A percentile compares a stretch with the other conserved stretches of the same genome.
phyloP scores from a whole-genome alignment of 2,888 invertebrate species.

The Vannuccia rotundouncinata region DNA sequence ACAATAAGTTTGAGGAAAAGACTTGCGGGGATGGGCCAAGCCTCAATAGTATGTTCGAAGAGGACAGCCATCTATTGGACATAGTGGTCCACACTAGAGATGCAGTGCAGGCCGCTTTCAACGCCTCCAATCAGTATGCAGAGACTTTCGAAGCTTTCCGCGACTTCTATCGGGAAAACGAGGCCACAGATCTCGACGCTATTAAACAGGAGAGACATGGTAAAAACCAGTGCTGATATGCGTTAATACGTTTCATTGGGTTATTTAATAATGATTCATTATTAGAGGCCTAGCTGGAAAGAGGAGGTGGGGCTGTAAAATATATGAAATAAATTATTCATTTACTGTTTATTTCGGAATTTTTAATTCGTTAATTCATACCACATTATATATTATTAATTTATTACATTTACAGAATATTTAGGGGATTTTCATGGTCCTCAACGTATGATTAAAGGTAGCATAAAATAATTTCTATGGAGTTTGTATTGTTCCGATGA shows the following conservation, averaged over 20 bases:
- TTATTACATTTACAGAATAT: neutral
- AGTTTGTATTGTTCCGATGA: no score
- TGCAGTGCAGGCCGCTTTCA: slow-evolving; percentile 63
- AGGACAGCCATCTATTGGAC: slow-evolving; percentile 62
- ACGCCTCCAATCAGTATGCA: slow-evolving; percentile 64
- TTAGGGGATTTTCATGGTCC: neutral
- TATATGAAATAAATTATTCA: no score
- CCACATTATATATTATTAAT: neutral
- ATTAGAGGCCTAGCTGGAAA: no score
- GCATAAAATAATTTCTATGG: no score
- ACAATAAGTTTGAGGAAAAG: slow-evolving; percentile 72
- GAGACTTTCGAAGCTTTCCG: slow-evolving; percentile 65
- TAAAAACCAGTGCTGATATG: slow-evolving; percentile 42
- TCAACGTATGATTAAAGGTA: neutral
- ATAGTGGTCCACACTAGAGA: slow-evolving; percentile 61
- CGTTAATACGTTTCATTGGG: no score
- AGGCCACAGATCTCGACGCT: slow-evolving; percentile 62
- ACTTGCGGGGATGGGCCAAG: slow-evolving; percentile 70
- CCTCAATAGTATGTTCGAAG: slow-evolving; percentile 65
- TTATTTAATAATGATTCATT: no score
- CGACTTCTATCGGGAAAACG: slow-evolving; percentile 67
- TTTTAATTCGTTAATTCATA: neutral
- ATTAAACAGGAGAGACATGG: slow-evolving; percentile 64
- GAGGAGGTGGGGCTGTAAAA: neutral
- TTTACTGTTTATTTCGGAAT: neutral